These are phyloP conservation scores for Cryptus viduatorius DNA, from an alignment of 2,888 invertebrate genomes.

Conservation along the genomic window DNA sequence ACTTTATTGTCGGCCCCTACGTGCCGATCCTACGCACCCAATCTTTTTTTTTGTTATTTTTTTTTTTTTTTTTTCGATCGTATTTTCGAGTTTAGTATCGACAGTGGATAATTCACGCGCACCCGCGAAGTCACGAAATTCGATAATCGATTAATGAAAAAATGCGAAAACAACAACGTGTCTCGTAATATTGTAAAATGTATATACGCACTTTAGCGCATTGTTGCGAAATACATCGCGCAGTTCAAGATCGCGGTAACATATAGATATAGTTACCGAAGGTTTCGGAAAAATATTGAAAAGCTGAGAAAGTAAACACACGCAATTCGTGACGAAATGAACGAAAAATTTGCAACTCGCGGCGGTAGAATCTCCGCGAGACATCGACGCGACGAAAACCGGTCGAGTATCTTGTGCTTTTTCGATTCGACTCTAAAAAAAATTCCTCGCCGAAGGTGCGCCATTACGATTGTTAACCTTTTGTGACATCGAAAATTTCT, in stretches of 20 bases:
- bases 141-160: background rate
- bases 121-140: background rate
- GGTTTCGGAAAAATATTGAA: too few relatives aligned
- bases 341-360: too few relatives aligned
- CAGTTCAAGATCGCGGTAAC: background rate
- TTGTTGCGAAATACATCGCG: background rate
- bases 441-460: too few relatives aligned
- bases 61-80: background rate
- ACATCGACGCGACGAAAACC: too few relatives aligned
- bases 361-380: too few relatives aligned
- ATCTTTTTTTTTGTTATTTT: background rate
- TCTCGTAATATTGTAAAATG: background rate
- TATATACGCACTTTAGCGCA: background rate
- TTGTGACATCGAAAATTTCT: too few relatives aligned
- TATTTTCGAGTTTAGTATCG: background rate
- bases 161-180: background rate
- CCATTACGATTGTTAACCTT: too few relatives aligned
- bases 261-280: too few relatives aligned
- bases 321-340: too few relatives aligned
- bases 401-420: too few relatives aligned
- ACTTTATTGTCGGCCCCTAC: slow-evolving; percentile 25
- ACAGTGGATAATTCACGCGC: background rate
- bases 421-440: too few relatives aligned
- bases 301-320: too few relatives aligned
- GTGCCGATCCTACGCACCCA: background rate